Percentiles rank a stretch among this genome's conserved stretches.
These are phyloP conservation scores for Pomacea maculata DNA, from an alignment of 1,140 invertebrate genomes.

Conservation along the genomic window DNA sequence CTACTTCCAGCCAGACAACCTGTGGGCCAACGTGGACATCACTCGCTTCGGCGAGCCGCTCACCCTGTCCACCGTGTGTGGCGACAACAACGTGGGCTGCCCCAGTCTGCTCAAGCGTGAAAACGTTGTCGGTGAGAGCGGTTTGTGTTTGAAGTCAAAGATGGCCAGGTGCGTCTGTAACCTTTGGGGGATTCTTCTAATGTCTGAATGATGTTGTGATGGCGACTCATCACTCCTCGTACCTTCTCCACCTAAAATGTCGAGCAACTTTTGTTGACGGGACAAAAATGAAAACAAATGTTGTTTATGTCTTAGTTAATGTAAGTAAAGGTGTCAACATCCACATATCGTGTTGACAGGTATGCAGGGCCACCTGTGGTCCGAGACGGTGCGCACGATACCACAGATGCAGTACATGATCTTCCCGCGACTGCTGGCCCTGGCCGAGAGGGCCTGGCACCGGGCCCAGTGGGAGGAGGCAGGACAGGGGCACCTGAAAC, in stretches of 20 bases:
- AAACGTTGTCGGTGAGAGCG: not conserved
- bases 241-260: no score
- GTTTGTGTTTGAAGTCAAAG: not conserved
- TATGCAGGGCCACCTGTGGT: conserved; percentile 54
- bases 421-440: conserved; percentile 53
- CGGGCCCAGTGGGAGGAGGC: conserved; percentile 48
- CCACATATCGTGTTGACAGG: conserved; percentile 25
- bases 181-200: not conserved
- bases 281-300: no score
- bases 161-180: not conserved
- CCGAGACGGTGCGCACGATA: conserved; percentile 46
- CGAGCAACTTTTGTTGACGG: no score
- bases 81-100: conserved; percentile 11
- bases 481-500: conserved; percentile 10
- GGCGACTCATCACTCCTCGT: not conserved
- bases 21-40: conserved; percentile 50
- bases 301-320: no score
- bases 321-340: no score
- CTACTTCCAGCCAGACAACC: conserved; percentile 46
- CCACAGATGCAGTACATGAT: conserved; percentile 50
- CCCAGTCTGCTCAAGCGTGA: not conserved
- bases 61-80: conserved; percentile 39
- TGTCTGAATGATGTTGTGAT: not conserved
- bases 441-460: conserved; percentile 60
- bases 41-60: conserved; percentile 40